Evolutionary conservation across 2,797 vertebrate species (phyloP), one percentile per base, ranked within the genome.

Genomic region (Sylvia borin): DNA sequence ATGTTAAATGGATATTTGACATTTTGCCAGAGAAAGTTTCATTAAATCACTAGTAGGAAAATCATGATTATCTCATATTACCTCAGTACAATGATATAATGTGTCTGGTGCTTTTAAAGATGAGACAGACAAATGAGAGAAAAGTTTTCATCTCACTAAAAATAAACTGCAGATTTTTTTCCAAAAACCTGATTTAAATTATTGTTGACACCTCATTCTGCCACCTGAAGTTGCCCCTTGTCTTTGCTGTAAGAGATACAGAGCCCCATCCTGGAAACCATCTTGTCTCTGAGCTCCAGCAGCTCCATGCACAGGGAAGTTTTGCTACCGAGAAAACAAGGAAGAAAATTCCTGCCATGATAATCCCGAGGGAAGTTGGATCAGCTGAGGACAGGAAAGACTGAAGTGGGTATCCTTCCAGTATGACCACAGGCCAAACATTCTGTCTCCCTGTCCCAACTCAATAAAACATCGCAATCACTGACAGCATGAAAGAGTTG

Each of bases 1-100:
- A 81, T 79, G 72, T 95, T 96, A 95, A 97, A 96, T 91, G 84
- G 86, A 90, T 92, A 92, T 90, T 93, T 97, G 93, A 95, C 78
- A 91, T 93, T 93, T 87, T 92, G 89, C 94, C 95, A 96, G 90
- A 5, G 5, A 88, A 96, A 84, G 38, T 88, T 90, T 95, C 89
- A 96, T 91, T 96, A 96, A 96, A 95, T 96, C 85, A 96, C 87
- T 48, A 80, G 73, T 62, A 77, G 74, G 36, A 95, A 81, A 95
- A 79, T 60, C 53, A 74, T 62, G n/a, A 95, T 94, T 95, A 81
- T 95, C 89, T 96, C 93, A 90, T 79, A 96, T 94, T 88, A 93
- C 82, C 67, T 96, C 95, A 96, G 53, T 71, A 60, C 47, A 95
- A 73, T 93, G 90, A 94, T 90, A 95, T 88, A 84, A 84, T 88